phyloP scores from a whole-genome alignment of 2,797 vertebrate genomes.

The Podarcis lilfordi region DNA sequence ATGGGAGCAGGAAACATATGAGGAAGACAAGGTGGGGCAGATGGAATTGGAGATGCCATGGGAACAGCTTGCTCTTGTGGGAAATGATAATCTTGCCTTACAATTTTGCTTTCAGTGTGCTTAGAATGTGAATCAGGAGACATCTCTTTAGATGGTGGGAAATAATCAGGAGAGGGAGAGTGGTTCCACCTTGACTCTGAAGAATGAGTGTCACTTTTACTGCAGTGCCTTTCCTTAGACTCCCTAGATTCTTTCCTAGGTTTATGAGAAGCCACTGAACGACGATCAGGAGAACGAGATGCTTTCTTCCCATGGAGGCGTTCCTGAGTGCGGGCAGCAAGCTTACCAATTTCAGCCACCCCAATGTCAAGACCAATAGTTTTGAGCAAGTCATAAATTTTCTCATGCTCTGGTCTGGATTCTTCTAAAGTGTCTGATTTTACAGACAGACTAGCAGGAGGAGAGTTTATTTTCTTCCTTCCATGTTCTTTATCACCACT shows the following conservation, averaged over 20 bases:
- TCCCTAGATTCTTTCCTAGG: constrained; percentile 34
- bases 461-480: constrained; percentile 67
- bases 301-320: constrained; percentile 90
- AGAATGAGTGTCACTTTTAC: constrained; percentile 69
- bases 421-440: constrained; percentile 76
- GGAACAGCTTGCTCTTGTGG: constrained; percentile 67
- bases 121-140: constrained; percentile 73
- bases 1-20: constrained; percentile 71
- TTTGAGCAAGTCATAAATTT: constrained; percentile 92
- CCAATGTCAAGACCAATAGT: constrained; percentile 92
- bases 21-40: constrained; percentile 69
- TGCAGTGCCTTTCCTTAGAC: constrained; percentile 73
- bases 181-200: constrained; percentile 77
- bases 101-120: constrained; percentile 48
- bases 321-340: constrained; percentile 90
- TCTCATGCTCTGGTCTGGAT: constrained; percentile 86
- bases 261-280: constrained; percentile 77
- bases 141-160: constrained; percentile 61
- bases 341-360: constrained; percentile 87
- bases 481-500: constrained; percentile 59
- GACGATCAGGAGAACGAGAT: constrained; percentile 73
- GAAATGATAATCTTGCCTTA: constrained; percentile 64
- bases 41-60: constrained; percentile 69
- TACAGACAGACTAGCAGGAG: constrained; percentile 66
- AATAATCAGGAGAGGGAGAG: constrained; percentile 71